Evolutionary conservation across 2,113 vertebrate genomes (phyloP).

Genomic region (Gallinago undulata): DNA sequence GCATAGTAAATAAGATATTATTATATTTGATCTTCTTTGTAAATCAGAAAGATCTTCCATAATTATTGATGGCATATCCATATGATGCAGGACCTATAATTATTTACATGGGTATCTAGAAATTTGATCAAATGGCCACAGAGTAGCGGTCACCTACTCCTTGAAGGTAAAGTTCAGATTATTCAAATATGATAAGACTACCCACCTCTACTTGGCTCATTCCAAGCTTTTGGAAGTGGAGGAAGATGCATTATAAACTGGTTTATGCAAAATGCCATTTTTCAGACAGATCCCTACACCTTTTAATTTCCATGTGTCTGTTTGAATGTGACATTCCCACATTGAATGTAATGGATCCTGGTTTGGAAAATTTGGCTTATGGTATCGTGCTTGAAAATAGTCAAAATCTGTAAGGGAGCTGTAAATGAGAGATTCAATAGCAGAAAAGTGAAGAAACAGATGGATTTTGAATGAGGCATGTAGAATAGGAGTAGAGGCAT

Average conservation of each 20-base stretch:
- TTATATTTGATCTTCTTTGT: neutral
- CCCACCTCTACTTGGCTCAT: neutral
- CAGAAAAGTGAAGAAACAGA: conserved; percentile 8
- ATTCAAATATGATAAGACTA: neutral
- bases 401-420: neutral
- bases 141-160: accelerated
- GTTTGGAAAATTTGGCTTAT: neutral
- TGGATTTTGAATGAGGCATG: neutral
- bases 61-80: neutral
- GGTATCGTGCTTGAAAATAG: neutral
- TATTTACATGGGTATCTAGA: neutral
- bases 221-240: neutral
- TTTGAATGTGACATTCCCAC: neutral
- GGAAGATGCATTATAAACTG: neutral
- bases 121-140: neutral
- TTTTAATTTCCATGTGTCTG: neutral
- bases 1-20: neutral
- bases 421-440: neutral
- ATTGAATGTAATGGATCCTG: neutral
- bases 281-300: neutral
- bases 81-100: neutral
- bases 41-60: neutral
- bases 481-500: neutral
- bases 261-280: neutral
- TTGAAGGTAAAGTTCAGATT: neutral